Conservation (phyloP, 2,888 invertebrate species). For the Platycnemis pennipes region DNA sequence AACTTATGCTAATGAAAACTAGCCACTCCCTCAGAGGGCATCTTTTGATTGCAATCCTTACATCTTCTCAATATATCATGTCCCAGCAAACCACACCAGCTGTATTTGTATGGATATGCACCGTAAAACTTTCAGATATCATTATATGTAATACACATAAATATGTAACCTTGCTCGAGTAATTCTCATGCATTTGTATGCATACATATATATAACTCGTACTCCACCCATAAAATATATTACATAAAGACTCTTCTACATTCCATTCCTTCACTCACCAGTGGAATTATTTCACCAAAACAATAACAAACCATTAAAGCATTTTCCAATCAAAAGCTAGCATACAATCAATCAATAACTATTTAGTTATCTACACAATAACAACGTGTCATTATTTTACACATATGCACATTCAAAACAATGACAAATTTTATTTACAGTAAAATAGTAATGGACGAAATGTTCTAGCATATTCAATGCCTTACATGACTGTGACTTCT, state of each 20-base stretch:
- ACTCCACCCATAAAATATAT: neutral
- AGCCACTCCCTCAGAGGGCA: neutral
- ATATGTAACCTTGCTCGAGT: neutral
- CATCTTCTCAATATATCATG: neutral
- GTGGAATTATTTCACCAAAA: slow-evolving; percentile 49
- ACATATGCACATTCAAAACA: slow-evolving; percentile 40
- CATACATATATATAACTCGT: neutral
- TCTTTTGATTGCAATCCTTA: slow-evolving; percentile 31
- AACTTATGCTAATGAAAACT: slow-evolving; percentile 35
- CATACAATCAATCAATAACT: slow-evolving; percentile 15
- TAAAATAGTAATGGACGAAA: slow-evolving; percentile 58
- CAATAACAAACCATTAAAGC: slow-evolving; percentile 53
- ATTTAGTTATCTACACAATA: slow-evolving; percentile 18
- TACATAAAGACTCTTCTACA: neutral
- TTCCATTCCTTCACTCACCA: neutral
- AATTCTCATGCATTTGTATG: no score
- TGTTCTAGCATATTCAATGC: slow-evolving; percentile 57
- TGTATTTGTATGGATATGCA: neutral
- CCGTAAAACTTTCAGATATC: neutral
- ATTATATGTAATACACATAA: neutral
- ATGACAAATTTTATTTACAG: slow-evolving; percentile 45
- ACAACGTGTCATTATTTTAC: slow-evolving; percentile 23
- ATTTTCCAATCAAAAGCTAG: slow-evolving; percentile 44
- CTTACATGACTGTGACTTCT: slow-evolving; percentile 49
- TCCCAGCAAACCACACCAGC: neutral